Evolutionary conservation across 2,888 invertebrate genomes (phyloP), one percentile per base, ranked within the genome.

Genomic region (Agrilus cyanescens): DNA sequence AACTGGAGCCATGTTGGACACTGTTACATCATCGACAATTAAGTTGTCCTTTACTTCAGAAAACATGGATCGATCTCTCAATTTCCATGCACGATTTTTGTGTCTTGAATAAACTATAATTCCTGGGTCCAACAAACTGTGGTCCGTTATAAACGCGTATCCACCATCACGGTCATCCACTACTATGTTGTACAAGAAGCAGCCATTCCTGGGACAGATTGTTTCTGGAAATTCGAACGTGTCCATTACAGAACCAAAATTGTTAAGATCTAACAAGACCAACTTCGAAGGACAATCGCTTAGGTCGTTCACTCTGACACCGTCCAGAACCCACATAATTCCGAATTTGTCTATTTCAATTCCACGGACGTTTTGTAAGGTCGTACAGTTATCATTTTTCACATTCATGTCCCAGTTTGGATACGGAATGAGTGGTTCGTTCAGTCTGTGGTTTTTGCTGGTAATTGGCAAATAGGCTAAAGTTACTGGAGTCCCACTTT

Each of bases 291-390:
- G 76, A 56, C 84, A 84, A 45, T 68, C 71, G 2, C 68, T 58
- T 45, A 77, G 67, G 10, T 75, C 75, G 29, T 75, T 75, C 2
- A 77, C 69, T 43, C 80, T 67, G 0, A 82, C 81, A 38, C 79
- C 78, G 51, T 82, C 83, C 33, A 81, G 66, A 10, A 76, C 71
- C 74, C 80, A 82, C 78, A 85, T 77, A 4, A 81, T 64, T 5
- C 83, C 82, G 44, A 73, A 71, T 3, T 73, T 73, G 60, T 85
- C 85, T 41, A 85, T 78, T 58, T 85, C 84, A 60, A 84, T 71
- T 49, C 78, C 78, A 58, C 82, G 81, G 13, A 85, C 80, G 54
- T 78, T 80, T 58, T 85, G 85, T 39, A 85, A 67, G 3, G 78
- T 75, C 5, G 63, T 60, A 61, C 85, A 85, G 55, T 20, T 51